Percentiles rank a stretch among this genome's conserved stretches.
Evolutionary conservation across 2,113 vertebrate genomes (phyloP).

Genomic region (Xyrauchen texanus): DNA sequence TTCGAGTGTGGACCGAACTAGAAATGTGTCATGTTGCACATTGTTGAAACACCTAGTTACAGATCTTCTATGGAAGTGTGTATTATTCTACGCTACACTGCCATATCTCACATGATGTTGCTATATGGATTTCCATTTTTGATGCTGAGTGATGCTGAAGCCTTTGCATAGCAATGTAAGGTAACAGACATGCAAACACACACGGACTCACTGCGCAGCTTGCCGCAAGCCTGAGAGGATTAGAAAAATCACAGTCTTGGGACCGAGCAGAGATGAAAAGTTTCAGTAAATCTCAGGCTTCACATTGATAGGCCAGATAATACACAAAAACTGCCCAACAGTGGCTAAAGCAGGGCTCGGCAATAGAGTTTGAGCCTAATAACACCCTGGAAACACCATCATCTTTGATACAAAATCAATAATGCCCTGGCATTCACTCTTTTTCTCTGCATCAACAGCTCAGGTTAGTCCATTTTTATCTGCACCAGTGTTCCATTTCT

Average conservation of each 20-base stretch:
- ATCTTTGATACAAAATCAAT: conserved; percentile 39
- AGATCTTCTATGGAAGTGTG: not conserved
- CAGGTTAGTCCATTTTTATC: conserved; percentile 48
- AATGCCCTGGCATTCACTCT: conserved; percentile 3
- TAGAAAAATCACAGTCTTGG: not conserved
- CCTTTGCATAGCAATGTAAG: not conserved
- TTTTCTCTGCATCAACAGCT: conserved; percentile 34
- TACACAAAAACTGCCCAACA: not conserved
- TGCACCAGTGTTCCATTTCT: conserved; percentile 35
- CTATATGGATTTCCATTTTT: conserved; percentile 22
- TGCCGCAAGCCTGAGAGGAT: not conserved
- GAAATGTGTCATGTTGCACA: not conserved
- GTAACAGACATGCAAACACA: not conserved
- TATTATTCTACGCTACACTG: not conserved
- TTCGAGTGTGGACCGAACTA: not conserved
- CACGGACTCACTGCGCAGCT: not conserved
- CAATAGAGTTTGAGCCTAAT: not conserved
- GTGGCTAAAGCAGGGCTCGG: not conserved
- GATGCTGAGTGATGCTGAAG: conserved; percentile 3
- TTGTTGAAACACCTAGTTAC: not conserved
- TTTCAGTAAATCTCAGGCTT: not conserved
- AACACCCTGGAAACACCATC: conserved; percentile 16
- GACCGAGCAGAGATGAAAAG: not conserved
- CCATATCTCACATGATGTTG: not conserved
- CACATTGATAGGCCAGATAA: not conserved